Conservation (phyloP, 2,888 invertebrate species). For the Nymphalis c-album region DNA sequence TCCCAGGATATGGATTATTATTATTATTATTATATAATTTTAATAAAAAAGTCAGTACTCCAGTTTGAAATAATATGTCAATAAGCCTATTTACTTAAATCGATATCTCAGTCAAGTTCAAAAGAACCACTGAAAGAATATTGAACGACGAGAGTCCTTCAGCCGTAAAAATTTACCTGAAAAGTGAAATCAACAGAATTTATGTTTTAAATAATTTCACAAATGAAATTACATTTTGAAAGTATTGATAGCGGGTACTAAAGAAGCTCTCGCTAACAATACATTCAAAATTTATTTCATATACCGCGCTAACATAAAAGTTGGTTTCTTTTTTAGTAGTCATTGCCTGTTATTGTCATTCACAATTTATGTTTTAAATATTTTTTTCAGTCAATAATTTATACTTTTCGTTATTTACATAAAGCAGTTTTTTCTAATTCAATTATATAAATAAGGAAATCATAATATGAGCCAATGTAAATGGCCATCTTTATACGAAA, state of each 20-base stretch:
- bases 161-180: neutral
- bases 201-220: conserved; percentile 17
- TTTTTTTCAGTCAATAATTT: neutral
- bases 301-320: neutral
- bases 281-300: too few species aligned
- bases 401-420: too few species aligned
- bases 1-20: too few species aligned
- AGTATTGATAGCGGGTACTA: conserved; percentile 11
- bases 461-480: too few species aligned
- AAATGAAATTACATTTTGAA: conserved; percentile 20
- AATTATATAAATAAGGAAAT: too few species aligned
- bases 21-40: too few species aligned
- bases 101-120: conserved; percentile 13
- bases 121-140: conserved; percentile 18
- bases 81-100: neutral
- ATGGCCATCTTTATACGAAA: too few species aligned
- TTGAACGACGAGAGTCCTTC: conserved; percentile 20
- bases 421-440: too few species aligned
- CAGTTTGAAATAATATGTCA: neutral
- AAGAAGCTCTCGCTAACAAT: too few species aligned
- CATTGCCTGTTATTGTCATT: neutral
- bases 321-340: neutral
- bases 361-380: neutral
- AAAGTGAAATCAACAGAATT: conserved; percentile 21
- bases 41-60: too few species aligned